Base-by-base conservation (phyloP, 1,140 invertebrate genomes). In the Drosophila arizonae region DNA sequence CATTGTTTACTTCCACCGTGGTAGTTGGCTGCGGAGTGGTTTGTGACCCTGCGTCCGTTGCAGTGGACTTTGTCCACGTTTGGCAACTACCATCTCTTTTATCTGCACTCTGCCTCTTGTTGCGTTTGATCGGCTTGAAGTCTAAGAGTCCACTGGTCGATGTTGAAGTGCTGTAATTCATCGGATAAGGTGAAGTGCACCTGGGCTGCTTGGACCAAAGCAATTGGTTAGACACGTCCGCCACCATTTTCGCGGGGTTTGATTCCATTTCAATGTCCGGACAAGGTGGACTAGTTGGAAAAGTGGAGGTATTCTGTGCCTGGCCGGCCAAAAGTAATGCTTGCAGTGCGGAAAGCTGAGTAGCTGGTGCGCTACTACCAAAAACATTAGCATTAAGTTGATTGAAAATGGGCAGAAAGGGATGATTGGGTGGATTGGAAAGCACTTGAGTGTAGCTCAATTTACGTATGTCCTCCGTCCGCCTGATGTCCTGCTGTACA, bases 401-500 rank as follows among this genome's bases (percentile, higher is more conserved):
- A 48, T 21, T 30, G 9, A 5, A 4, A 1, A 55, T 11, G 3
- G 52, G 26, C 2, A 15, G 6, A 0, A 51, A 9, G 2, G 69
- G 45, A 24, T 30, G 28, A 30, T 6, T 5, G 28, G 6, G 5
- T 9, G 58, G 75, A 41, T 72, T 71, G 17, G 64, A 8, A n/a
- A 15, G 24, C 6, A 84, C 3, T 2, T 71, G 72, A 41, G 26
- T 67, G 15, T 79, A 79, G 28, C 41, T 73, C 2, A 90, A 24
- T 6, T 70, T 6, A 3, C 90, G 70, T 0, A 58, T 72, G 39
- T 91, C 82, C 51, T 90, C 86, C 13, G 77, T 58, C 21, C 76
- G 76, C 1, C 82, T 66, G 0, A 90, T 45, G 36, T 91, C 86
- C 57, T 91, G 89, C 28, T 91, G 90, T 1, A 68, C 85, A 1